Evolutionary conservation across 2,888 invertebrate genomes (phyloP).

Genomic region (Cantharis rufa): DNA sequence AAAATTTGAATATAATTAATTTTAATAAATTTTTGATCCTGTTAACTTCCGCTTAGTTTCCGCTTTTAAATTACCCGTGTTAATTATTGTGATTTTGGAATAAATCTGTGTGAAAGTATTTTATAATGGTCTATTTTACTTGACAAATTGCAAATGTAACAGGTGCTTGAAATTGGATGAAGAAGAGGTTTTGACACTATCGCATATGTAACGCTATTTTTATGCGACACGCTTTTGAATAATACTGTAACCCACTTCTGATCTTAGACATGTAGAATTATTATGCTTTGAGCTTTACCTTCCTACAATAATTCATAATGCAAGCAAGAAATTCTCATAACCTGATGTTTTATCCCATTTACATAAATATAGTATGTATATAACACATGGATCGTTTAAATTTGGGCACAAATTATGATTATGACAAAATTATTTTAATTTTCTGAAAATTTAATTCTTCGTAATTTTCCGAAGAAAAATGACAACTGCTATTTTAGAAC

Average conservation of each 20-base stretch:
- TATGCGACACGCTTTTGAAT: not conserved
- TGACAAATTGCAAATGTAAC: not conserved
- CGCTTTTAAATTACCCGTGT: not conserved
- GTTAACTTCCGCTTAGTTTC: not conserved
- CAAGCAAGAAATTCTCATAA: not conserved
- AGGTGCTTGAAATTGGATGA: not conserved
- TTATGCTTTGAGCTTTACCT: not conserved
- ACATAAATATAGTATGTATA: not conserved
- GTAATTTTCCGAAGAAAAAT: not conserved
- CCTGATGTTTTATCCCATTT: not conserved
- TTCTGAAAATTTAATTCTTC: not conserved
- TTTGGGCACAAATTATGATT: not conserved
- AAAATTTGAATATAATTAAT: not conserved
- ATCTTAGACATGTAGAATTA: not conserved
- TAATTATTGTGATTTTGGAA: not conserved
- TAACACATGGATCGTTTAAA: not conserved
- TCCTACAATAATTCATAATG: not conserved
- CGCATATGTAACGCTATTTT: not conserved
- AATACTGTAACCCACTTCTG: not conserved
- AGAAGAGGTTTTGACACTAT: not conserved
- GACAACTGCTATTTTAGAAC: not conserved
- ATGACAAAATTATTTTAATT: not conserved
- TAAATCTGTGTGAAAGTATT: not conserved
- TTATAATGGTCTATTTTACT: not conserved
- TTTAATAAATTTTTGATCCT: not conserved